phyloP scores from a whole-genome alignment of 92 coral and sea anemone genomes.

The Diadumene lineata region DNA sequence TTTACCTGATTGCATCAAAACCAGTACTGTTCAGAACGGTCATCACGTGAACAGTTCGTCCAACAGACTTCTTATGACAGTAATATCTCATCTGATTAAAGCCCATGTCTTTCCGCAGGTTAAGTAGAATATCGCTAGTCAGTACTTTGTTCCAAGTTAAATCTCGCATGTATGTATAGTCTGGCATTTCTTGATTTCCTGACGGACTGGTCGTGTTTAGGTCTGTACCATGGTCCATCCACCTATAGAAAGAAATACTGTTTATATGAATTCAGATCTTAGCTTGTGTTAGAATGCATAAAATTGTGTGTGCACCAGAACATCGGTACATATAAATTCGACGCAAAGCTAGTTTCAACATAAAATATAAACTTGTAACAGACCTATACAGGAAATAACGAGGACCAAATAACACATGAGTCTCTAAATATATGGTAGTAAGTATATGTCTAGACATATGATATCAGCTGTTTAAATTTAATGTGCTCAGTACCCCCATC shows the following conservation, averaged over 20 bases:
- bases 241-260: too few species aligned
- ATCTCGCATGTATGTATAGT: not conserved
- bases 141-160: not conserved
- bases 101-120: not conserved
- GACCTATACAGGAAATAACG: too few species aligned
- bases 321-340: too few species aligned
- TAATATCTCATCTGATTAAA: slow-evolving; percentile 6
- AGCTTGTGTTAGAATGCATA: too few species aligned
- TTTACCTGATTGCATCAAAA: not conserved
- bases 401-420: too few species aligned
- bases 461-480: not conserved
- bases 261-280: too few species aligned
- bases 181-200: not conserved
- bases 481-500: slow-evolving; percentile 22
- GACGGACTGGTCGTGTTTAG: not conserved
- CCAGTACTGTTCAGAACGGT: not conserved
- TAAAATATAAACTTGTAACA: too few species aligned
- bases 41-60: slow-evolving; percentile 6
- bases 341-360: too few species aligned
- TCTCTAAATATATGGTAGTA: too few species aligned
- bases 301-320: too few species aligned
- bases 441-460: not conserved
- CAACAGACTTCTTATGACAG: slow-evolving; percentile 1
- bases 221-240: not conserved
- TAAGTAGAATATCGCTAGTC: not conserved